Evolutionary conservation across 2,888 invertebrate species (phyloP).

Genomic region (Hirtodrosophila cameraria): DNA sequence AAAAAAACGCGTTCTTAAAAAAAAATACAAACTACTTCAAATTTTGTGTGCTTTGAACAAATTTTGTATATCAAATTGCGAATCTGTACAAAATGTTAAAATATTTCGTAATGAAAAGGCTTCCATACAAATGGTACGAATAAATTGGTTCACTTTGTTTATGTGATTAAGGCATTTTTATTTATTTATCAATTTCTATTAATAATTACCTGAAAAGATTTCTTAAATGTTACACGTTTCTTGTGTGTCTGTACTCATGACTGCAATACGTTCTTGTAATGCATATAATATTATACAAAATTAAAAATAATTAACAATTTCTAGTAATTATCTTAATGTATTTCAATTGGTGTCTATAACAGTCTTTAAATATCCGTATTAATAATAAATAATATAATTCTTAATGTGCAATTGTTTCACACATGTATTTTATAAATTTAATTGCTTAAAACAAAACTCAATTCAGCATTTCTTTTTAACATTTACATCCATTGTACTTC

Average conservation of each 20-base stretch:
- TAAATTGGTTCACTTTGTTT: constrained; percentile 79
- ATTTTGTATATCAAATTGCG: constrained; percentile 25
- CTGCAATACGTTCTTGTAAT: constrained; percentile 51
- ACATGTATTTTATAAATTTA: constrained; percentile 14
- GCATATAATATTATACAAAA: constrained; percentile 33
- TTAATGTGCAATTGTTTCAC: constrained; percentile 22
- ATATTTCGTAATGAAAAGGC: constrained; percentile 74
- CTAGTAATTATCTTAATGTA: constrained; percentile 53
- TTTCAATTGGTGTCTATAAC: constrained; percentile 55
- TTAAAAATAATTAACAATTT: constrained; percentile 38
- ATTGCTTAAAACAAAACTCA: constrained; percentile 13
- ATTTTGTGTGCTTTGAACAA: constrained; percentile 54
- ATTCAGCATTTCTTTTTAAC: neutral
- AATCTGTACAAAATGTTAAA: constrained; percentile 42
- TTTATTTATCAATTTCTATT: constrained; percentile 40
- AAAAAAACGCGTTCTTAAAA: constrained; percentile 18
- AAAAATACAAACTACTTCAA: constrained; percentile 46
- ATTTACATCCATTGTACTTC: constrained; percentile 35
- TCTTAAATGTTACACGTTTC: constrained; percentile 65
- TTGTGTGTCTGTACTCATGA: constrained; percentile 55
- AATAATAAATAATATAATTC: constrained; percentile 24
- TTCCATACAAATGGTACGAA: constrained; percentile 84
- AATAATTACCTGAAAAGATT: constrained; percentile 29
- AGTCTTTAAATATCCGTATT: constrained; percentile 37
- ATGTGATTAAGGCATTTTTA: constrained; percentile 35